A percentile compares a stretch with the other conserved stretches of the same genome.
Conservation (phyloP, 2,797 vertebrate species). For the Phalloptychus januarius region DNA sequence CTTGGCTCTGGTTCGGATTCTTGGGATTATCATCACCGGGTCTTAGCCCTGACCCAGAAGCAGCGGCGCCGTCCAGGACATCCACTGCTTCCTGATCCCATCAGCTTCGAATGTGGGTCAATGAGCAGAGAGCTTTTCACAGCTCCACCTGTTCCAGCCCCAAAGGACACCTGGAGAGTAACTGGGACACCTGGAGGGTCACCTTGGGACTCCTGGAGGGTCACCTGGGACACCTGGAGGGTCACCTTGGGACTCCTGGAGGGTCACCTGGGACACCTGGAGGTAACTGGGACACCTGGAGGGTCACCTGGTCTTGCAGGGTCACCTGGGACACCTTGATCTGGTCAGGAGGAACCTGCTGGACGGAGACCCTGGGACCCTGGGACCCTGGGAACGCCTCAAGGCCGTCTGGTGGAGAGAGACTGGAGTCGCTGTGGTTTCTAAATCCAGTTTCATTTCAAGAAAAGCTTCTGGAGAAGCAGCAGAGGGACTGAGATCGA, state of each 20-base stretch:
- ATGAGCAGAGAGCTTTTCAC: not conserved
- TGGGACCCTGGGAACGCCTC: too few relatives aligned
- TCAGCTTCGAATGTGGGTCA: constrained; percentile 50
- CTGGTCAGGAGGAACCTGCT: too few relatives aligned
- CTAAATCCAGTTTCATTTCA: not conserved
- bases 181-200: too few relatives aligned
- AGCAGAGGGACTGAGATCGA: not conserved
- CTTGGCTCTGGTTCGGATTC: constrained; percentile 29
- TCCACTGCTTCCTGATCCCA: constrained; percentile 31
- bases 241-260: too few relatives aligned
- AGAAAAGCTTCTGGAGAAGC: not conserved
- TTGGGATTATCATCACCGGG: constrained; percentile 14
- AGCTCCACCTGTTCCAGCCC: not conserved
- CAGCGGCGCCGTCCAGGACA: constrained; percentile 2
- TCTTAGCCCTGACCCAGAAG: constrained; percentile 66
- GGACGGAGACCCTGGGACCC: too few relatives aligned
- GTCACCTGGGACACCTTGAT: too few relatives aligned
- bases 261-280: too few relatives aligned
- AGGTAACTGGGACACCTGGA: too few relatives aligned
- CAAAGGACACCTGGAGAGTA: not conserved
- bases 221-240: too few relatives aligned
- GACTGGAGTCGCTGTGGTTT: not conserved
- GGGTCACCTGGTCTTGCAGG: too few relatives aligned
- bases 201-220: too few relatives aligned
- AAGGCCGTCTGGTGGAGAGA: too few relatives aligned